phyloP scores from a whole-genome alignment of 1,140 invertebrate genomes.

The Radopholus similis region DNA sequence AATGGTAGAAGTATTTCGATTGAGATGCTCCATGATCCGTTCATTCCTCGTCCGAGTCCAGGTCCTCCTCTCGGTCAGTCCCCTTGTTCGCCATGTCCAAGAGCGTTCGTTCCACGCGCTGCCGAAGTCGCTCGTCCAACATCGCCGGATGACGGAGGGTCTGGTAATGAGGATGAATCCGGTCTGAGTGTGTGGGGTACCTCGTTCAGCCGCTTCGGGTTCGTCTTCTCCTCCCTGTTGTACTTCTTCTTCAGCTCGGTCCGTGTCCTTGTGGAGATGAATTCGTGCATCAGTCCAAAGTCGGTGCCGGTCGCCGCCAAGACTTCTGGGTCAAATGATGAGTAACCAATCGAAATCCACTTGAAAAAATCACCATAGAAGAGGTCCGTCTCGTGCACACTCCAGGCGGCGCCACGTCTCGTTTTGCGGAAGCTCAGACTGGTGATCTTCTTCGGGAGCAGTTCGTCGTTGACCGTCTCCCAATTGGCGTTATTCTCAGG shows the following conservation, averaged over 20 bases:
- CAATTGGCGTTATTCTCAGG: conserved; percentile 29
- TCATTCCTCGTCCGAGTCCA: too few species aligned
- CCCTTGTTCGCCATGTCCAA: conserved; percentile 1
- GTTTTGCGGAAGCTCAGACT: conserved; percentile 37
- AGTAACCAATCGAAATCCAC: not conserved
- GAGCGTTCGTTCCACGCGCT: conserved; percentile 12
- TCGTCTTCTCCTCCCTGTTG: conserved; percentile 35
- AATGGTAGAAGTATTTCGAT: too few species aligned
- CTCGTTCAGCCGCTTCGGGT: conserved; percentile 30
- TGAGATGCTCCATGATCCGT: too few species aligned
- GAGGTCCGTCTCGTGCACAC: conserved; percentile 38
- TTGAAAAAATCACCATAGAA: conserved; percentile 30
- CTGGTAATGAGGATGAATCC: not conserved
- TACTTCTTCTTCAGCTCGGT: conserved; percentile 44
- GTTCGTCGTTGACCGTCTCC: conserved; percentile 44
- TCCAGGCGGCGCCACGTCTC: conserved; percentile 20
- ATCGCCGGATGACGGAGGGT: conserved; percentile 2
- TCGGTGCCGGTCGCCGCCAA: conserved; percentile 39
- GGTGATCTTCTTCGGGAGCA: conserved; percentile 39
- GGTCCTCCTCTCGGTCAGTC: too few species aligned
- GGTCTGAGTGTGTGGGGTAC: conserved; percentile 1
- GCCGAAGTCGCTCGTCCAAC: conserved; percentile 19
- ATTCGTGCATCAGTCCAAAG: conserved; percentile 46
- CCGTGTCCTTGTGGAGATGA: conserved; percentile 34
- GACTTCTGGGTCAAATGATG: conserved; percentile 26